Conservation (phyloP, 2,113 vertebrate species). For the Ptilonorhynchus violaceus region DNA sequence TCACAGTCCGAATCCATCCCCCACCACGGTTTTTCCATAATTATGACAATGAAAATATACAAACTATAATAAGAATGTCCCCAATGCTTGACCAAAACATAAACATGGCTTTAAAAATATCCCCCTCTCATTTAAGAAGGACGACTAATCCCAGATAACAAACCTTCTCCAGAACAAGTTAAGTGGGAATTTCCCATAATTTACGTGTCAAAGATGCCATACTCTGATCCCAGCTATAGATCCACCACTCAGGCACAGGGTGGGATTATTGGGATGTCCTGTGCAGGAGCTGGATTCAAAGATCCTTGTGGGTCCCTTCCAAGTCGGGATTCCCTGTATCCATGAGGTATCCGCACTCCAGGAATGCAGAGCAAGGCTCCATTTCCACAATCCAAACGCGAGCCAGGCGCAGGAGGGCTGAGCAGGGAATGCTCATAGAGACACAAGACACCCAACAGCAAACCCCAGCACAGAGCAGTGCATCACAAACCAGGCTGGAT, state of each 20-base stretch:
- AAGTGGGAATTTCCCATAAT: background rate
- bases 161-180: background rate
- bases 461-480: background rate
- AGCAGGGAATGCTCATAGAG: rapidly evolving
- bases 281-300: background rate
- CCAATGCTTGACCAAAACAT: background rate
- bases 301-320: background rate
- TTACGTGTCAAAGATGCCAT: background rate
- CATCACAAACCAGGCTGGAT: rapidly evolving
- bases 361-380: background rate
- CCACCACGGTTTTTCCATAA: background rate
- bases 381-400: rapidly evolving
- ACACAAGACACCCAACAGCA: rapidly evolving
- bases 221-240: background rate
- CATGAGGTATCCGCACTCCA: rapidly evolving
- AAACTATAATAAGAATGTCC: background rate
- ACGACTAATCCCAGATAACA: background rate
- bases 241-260: background rate
- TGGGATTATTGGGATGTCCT: background rate
- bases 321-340: background rate
- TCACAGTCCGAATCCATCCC: background rate
- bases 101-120: background rate
- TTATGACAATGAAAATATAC: background rate
- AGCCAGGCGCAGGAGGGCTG: background rate
- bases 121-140: background rate